Conservation (phyloP, 2,888 invertebrate genomes). For the Apamea crenata region DNA sequence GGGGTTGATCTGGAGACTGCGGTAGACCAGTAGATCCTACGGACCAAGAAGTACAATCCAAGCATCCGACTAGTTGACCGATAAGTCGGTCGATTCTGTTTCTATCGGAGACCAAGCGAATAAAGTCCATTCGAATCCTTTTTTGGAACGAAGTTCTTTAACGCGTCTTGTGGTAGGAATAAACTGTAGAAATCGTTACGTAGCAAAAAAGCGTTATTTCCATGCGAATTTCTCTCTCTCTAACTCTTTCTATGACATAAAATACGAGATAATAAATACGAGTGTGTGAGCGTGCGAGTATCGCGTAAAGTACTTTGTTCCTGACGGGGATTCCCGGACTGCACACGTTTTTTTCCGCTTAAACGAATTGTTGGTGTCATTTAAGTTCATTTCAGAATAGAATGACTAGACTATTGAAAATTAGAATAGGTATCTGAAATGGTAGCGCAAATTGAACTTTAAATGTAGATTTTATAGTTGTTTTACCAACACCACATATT, state of each 20-base stretch:
- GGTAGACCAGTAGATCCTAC: no score
- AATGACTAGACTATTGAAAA: not conserved
- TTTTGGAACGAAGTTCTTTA: not conserved
- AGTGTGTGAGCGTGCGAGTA: not conserved
- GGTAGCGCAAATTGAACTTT: not conserved
- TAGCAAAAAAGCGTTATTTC: not conserved
- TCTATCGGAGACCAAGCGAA: conserved; percentile 5
- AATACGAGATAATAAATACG: not conserved
- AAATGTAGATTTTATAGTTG: not conserved
- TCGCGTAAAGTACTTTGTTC: not conserved
- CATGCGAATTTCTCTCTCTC: not conserved
- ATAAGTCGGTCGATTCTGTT: conserved; percentile 18
- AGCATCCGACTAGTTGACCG: conserved; percentile 11
- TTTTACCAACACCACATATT: not conserved
- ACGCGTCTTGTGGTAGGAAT: not conserved
- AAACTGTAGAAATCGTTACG: not conserved
- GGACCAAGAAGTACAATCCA: no score
- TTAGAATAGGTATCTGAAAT: no score
- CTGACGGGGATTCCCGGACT: not conserved
- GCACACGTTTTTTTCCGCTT: not conserved
- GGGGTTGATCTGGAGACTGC: no score
- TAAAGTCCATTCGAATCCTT: not conserved
- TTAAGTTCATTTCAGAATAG: not conserved
- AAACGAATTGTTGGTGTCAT: not conserved
- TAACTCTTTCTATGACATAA: not conserved